Conservation (phyloP, 1,140 invertebrate genomes). For the Babylonia areolata region DNA sequence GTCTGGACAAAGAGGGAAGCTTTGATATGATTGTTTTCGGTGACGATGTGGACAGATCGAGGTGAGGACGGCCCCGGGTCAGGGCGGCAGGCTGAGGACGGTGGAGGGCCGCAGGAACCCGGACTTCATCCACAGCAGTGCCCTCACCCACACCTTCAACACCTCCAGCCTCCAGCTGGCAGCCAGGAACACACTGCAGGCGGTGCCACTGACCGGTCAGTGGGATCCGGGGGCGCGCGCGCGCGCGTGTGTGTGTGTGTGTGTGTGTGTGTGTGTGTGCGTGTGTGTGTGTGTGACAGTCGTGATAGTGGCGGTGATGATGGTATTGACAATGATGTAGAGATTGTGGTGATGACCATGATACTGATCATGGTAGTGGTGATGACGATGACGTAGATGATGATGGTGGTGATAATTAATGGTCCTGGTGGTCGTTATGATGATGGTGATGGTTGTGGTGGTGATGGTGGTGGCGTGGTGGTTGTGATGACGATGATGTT, state of each 20-base stretch:
- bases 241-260: too few relatives aligned
- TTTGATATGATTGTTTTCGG: too few relatives aligned
- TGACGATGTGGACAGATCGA: background rate
- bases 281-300: too few relatives aligned
- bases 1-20: too few relatives aligned
- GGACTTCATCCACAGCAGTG: background rate
- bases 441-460: background rate
- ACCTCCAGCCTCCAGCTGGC: constrained; percentile 44
- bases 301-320: too few relatives aligned
- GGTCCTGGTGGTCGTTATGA: background rate
- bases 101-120: background rate
- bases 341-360: background rate
- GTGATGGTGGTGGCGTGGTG: background rate
- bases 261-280: too few relatives aligned
- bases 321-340: too few relatives aligned
- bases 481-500: background rate
- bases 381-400: background rate
- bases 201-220: constrained; percentile 19
- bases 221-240: background rate
- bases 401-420: background rate
- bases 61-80: background rate
- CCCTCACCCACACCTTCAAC: constrained; percentile 31
- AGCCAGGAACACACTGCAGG: constrained; percentile 22
- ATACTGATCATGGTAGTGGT: background rate
- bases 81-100: background rate